A percentile compares a stretch with the other conserved stretches of the same genome.
phyloP scores from a whole-genome alignment of 2,797 vertebrate species.

The Atherinosoma microstoma region DNA sequence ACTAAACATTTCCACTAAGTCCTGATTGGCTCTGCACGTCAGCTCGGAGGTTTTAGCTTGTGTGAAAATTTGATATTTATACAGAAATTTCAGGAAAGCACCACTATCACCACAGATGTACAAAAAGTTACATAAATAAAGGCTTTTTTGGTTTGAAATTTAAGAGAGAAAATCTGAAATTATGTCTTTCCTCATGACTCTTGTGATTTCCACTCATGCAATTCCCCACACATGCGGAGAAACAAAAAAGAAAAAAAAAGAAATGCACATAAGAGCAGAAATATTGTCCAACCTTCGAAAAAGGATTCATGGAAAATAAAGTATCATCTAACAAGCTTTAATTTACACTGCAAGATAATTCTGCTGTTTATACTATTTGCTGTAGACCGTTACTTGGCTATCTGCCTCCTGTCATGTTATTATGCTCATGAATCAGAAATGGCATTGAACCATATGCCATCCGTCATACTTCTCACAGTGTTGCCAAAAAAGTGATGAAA shows the following conservation, averaged over 20 bases:
- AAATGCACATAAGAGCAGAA: slow-evolving; percentile 9
- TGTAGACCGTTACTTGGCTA: slow-evolving; percentile 41
- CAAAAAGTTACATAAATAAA: too few species aligned
- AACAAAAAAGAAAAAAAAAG: slow-evolving; percentile 15
- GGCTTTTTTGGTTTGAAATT: too few species aligned
- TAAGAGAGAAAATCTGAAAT: background rate
- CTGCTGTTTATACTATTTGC: slow-evolving; percentile 13
- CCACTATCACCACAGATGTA: background rate
- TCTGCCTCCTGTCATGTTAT: slow-evolving; percentile 45
- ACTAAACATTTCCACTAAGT: too few species aligned
- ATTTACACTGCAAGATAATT: slow-evolving; percentile 27
- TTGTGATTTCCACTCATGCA: background rate
- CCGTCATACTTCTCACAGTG: slow-evolving; percentile 38
- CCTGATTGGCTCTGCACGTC: too few species aligned
- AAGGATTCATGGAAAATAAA: slow-evolving; percentile 18
- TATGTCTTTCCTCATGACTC: background rate
- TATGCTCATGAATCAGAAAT: slow-evolving; percentile 36
- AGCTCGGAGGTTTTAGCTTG: background rate
- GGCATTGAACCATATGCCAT: slow-evolving; percentile 54
- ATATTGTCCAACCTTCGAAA: background rate
- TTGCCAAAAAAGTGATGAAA: slow-evolving; percentile 52
- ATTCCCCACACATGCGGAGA: background rate
- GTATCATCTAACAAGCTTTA: slow-evolving; percentile 17
- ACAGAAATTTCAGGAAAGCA: background rate
- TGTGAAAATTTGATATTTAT: background rate